Evolutionary conservation across 2,113 vertebrate species (phyloP), one percentile per base, ranked within the genome.

Genomic region (Perccottus glenii): DNA sequence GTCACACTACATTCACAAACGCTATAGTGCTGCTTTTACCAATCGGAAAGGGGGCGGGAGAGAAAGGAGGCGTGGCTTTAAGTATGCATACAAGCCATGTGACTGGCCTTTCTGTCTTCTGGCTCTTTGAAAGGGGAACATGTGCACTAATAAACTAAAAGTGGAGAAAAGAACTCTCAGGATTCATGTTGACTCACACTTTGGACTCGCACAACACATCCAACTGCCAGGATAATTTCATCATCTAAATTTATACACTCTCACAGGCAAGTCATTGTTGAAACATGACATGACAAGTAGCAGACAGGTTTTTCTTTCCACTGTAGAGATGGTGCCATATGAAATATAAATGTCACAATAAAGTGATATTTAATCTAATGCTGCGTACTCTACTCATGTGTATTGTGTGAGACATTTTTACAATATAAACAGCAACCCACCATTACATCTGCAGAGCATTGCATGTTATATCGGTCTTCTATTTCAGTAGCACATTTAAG

Each of bases 261-360:
- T 74, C 73, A 84, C 76, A 85, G 64, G 58, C 58, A 4, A 60
- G 53, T 66, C 19, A 48, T 82, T 87, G 81, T 85, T 81, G 5
- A 56, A 11, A 6, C 36, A n/a, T 60, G 59, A 46, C 46, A 79
- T 84, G 70, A 81, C 78, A 66, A 67, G 69, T 64, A 67, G 44
- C 19, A 60, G 61, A 64, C 43, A 68, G 9, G 60, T 51, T 81
- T 73, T 65, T 19, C 68, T 62, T 7, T 45, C 65, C 52, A 49
- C 15, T 7, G 3, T 32, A 40, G 42, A 61, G 43, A 2, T n/a
- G 60, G 57, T 61, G 44, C 58, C 50, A 51, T n/a, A 9, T 46
- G 9, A 66, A 64, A 66, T 68, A 80, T 73, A 68, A 73, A 84
- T 63, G 5, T 45, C 56, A 44, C 47, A 44, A 60, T 71, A 64